A percentile compares a stretch with the other conserved stretches of the same genome.
Conservation (phyloP, 2,113 vertebrate species). For the Colossoma macropomum region DNA sequence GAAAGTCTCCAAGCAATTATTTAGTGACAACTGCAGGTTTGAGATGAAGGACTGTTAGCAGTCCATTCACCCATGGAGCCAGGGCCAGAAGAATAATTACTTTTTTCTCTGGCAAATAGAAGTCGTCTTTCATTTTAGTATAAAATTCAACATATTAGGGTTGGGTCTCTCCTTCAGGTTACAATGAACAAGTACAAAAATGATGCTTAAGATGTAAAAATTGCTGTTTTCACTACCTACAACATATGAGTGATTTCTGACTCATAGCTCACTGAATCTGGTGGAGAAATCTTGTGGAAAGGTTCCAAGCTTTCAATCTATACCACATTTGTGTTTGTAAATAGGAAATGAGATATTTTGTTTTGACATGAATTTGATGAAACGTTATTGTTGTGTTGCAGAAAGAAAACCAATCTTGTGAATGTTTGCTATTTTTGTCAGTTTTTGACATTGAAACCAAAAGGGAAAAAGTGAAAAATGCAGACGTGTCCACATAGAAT, state of each 20-base stretch:
- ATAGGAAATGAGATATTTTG: too few species aligned
- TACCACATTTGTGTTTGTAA: too few species aligned
- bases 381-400: too few species aligned
- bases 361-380: too few species aligned
- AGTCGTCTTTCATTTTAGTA: constrained; percentile 22
- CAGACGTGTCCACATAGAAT: too few species aligned
- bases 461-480: too few species aligned
- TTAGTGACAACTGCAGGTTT: constrained; percentile 57
- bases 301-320: too few species aligned
- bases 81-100: constrained; percentile 48
- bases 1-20: constrained; percentile 60
- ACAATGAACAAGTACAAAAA: constrained; percentile 14
- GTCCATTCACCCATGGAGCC: constrained; percentile 41
- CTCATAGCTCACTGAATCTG: too few species aligned
- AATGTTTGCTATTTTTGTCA: too few species aligned
- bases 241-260: background rate
- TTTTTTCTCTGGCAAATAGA: constrained; percentile 28
- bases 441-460: too few species aligned
- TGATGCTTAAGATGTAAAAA: background rate
- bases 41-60: constrained; percentile 51
- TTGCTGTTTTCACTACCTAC: background rate
- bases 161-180: background rate
- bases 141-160: constrained; percentile 25
- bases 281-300: too few species aligned
- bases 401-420: too few species aligned